Base-by-base conservation (phyloP, 2,888 invertebrate species). In the Drosophila formosana region DNA sequence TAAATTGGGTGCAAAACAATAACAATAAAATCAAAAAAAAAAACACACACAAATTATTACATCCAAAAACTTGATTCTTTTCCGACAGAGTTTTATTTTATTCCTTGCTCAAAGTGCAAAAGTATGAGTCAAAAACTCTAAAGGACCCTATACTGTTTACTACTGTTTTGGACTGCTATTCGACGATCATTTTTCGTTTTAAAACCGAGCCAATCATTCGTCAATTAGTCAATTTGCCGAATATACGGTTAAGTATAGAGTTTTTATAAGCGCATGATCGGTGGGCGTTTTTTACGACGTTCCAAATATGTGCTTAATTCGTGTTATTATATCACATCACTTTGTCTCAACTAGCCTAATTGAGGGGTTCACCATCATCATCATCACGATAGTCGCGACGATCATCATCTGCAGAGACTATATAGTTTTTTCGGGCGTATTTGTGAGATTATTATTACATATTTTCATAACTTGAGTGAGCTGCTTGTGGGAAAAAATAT, bases 221-320 rank as follows among this genome's bases (percentile, higher is more conserved):
- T 65, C 57, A 76, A 75, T 65, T 75, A 49, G 13, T 30, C 55
- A 52, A 72, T 45, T 66, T 58, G 57, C 5, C 55, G 25, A 32
- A 53, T 26, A 45, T 43, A 75, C 46, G 55, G 55, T 41, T 68
- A 75, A 75, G 18, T 45, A 72, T 61, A 58, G 57, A 43, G 41
- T 57, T 72, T 51, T 77, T 51, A 34, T 58, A 61, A 37, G 45
- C 46, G 51, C 45, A 23, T 41, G 50, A 28, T 58, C 60, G 26
- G 72, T 75, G 68, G 81, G 81, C 78, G 78, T 64, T 56, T 57
- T 60, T 72, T 58, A 78, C 73, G 53, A 46, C 74, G 66, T 77
- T 65, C 86, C 75, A 82, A 80, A 86, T 80, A 70, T 74, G 75
- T 47, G 43, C 49, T 57, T 66, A 86, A 82, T 88, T 56, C 53